Base-by-base conservation (phyloP, 2,113 vertebrate genomes). In the Rhagologus leucostigma region DNA sequence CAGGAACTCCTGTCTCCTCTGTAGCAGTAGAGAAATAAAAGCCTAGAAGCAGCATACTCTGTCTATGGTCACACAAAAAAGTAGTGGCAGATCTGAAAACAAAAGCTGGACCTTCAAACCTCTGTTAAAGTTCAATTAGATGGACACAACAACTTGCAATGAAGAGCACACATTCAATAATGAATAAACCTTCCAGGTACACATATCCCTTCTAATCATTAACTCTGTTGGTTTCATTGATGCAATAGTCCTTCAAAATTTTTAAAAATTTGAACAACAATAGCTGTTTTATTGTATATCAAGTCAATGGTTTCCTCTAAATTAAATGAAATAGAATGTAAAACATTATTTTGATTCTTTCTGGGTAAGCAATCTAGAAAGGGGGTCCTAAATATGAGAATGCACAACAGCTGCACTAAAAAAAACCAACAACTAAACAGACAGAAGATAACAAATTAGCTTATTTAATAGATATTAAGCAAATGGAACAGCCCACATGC, bases 331-430 rank as follows among this genome's bases (percentile, higher is more conserved):
- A 41, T n/a, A 41, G 5, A 55, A 47, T 47, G 12, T 33, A 84
- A 55, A 90, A 29, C 29, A 62, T 8, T 53, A 30, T 35, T 75
- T 78, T 75, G 4, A 4, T 52, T 41, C 33, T 81, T 77, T 42
- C 68, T 55, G 11, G 3, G 0, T 26, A 91, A 65, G 8, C 19
- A 49, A 18, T 37, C 7, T 14, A 65, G 41, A 79, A 80, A 73
- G 1, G 3, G 8, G 10, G 6, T 71, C 62, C 35, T 46, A 73
- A 69, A 64, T 29, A 47, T 0, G 0, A 32, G 29, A 26, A 59
- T 0, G 0, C 16, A 47, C 11, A 32, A 32, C 24, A 71, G 24
- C 1, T 71, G 9, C 29, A 39, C 17, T 23, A 30, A 60, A 86
- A 85, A 46, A 60, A 22, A 5, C 1, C 7, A 4, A 4, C 2